Base-by-base conservation (phyloP, 2,888 invertebrate genomes). In the Halocaridina rubra region DNA sequence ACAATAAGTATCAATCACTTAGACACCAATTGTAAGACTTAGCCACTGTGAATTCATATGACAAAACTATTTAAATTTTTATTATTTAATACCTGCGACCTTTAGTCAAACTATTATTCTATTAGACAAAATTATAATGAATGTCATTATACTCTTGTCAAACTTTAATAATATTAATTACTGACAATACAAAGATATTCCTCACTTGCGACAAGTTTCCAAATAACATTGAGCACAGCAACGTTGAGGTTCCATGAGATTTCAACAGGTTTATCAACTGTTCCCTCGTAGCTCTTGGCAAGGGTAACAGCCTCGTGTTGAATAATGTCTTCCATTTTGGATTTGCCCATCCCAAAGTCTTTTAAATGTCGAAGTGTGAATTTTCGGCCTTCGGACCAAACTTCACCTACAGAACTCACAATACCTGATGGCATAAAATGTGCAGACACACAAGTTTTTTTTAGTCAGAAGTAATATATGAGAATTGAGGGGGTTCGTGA, bases 261-360 rank as follows among this genome's bases (percentile, higher is more conserved):
- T 7, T 29, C 39, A 3, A 32, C 29, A n/a, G 64, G 53, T 3
- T n/a, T 22, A 1, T 57, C 69, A 3, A 69, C 46, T 53, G 64
- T 75, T 10, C 69, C 67, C 57, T 22, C n/a, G 32, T 76, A 77
- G 33, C 76, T 69, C n/a, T 81, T 27, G 22, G 76, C 81, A 46
- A 81, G 32, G 0, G 10, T 27, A 16, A n/a, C 8, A 1, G 69
- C 81, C 29, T 81, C 81, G 30, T 81, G 22, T 53, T 76, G 81
- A 22, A 81, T 81, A 3, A 46, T 33, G 3, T 32, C 76, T 57
- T 74, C 74, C 69, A 76, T 29, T 4, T 27, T 53, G 13, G 69
- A 53, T 76, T 81, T 81, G 19, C 76, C 76, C 81, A 81, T 76
- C 5, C 81, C 76, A 19, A 81, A 24, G 69, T 81, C 76, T 29